Conservation (phyloP, 2,797 vertebrate species). For the Xerus rutilus region DNA sequence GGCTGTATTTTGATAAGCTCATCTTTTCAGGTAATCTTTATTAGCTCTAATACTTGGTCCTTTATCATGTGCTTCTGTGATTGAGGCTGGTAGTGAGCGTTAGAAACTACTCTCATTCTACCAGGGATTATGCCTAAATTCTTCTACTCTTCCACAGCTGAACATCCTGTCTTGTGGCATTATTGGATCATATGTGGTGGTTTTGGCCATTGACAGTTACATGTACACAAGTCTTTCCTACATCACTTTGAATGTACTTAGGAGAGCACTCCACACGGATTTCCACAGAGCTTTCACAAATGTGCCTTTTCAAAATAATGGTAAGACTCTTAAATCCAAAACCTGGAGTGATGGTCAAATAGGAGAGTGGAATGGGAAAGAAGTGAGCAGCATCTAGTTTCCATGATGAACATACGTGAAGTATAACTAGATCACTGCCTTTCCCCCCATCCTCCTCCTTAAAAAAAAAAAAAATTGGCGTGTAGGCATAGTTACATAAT, state of each 20-base stretch:
- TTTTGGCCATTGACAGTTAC: conserved; percentile 93
- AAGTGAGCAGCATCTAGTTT: neutral
- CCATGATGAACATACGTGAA: neutral
- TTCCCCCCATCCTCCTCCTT: neutral
- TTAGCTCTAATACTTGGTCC: neutral
- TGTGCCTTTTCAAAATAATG: conserved; percentile 93
- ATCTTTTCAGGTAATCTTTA: neutral
- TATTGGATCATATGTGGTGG: conserved; percentile 91
- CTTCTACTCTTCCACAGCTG: conserved; percentile 87
- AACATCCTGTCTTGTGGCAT: conserved; percentile 94
- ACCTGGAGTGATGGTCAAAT: neutral
- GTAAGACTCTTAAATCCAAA: conserved; percentile 88
- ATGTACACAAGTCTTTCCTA: conserved; percentile 95
- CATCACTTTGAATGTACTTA: conserved; percentile 94
- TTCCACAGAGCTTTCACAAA: conserved; percentile 92
- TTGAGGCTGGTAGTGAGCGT: neutral
- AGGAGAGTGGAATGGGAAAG: neutral
- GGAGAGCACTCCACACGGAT: conserved; percentile 91
- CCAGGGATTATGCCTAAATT: neutral
- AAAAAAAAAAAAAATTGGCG: neutral
- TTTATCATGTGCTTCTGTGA: neutral
- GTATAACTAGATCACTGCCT: neutral
- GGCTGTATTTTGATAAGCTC: neutral
- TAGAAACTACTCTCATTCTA: neutral
- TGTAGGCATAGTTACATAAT: neutral